Conservation (phyloP, 2,888 invertebrate genomes). For the Calliphora vomitoria region DNA sequence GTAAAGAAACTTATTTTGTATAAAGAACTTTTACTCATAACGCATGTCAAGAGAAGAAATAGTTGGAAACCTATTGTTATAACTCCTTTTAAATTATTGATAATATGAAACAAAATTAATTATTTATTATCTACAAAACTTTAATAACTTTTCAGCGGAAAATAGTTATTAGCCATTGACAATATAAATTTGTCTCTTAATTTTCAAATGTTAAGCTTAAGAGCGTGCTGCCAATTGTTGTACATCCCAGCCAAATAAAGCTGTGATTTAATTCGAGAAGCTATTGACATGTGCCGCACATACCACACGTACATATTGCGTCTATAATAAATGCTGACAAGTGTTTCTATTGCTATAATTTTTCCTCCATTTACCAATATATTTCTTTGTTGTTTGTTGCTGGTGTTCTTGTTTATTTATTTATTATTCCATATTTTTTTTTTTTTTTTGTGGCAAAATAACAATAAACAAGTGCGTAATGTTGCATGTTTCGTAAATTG, state of each 20-base stretch:
- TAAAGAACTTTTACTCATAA: too few species aligned
- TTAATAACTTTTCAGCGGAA: too few species aligned
- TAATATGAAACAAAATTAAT: too few species aligned
- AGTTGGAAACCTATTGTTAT: too few species aligned
- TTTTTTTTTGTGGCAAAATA: constrained; percentile 35
- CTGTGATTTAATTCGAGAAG: constrained; percentile 41
- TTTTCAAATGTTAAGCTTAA: too few species aligned
- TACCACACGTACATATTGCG: constrained; percentile 56
- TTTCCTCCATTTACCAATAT: constrained; percentile 22
- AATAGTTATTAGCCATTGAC: too few species aligned
- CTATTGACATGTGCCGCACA: constrained; percentile 71
- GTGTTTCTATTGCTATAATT: constrained; percentile 52
- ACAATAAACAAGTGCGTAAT: constrained; percentile 67
- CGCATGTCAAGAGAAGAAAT: too few species aligned
- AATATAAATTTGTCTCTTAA: too few species aligned
- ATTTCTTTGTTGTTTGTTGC: constrained; percentile 26
- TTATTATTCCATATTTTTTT: constrained; percentile 21
- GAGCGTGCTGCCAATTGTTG: neutral
- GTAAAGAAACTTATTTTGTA: too few species aligned
- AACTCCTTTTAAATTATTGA: too few species aligned
- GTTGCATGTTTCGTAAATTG: constrained; percentile 68
- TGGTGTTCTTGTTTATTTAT: constrained; percentile 38
- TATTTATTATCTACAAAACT: too few species aligned
- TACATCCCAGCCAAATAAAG: constrained; percentile 27
- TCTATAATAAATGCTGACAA: constrained; percentile 61